phyloP scores from a whole-genome alignment of 2,113 vertebrate species.

The Engraulis encrasicolus region DNA sequence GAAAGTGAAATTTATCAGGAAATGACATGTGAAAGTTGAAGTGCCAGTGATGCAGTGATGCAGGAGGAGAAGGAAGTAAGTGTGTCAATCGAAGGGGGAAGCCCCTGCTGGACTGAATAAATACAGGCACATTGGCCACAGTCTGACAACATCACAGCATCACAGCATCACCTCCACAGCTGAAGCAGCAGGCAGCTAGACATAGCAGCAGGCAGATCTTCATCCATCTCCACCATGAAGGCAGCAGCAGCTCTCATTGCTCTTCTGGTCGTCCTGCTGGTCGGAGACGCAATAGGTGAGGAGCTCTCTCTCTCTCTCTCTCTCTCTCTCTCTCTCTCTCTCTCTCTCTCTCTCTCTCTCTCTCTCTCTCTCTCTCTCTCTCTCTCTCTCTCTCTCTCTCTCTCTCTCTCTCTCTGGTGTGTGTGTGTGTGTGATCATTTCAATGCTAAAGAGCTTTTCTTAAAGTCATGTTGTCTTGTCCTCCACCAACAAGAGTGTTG shows the following conservation, averaged over 20 bases:
- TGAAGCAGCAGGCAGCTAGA: background rate
- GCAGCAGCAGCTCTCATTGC: constrained; percentile 27
- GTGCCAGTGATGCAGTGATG: background rate
- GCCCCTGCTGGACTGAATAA: background rate
- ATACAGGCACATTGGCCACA: background rate
- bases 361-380: too few species aligned
- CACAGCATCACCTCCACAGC: background rate
- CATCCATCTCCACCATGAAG: constrained; percentile 38
- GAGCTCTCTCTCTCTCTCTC: too few species aligned
- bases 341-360: too few species aligned
- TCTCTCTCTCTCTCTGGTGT: too few species aligned
- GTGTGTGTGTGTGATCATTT: too few species aligned
- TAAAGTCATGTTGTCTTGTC: too few species aligned
- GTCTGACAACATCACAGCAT: background rate
- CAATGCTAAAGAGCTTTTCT: too few species aligned
- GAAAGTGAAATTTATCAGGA: background rate
- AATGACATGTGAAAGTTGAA: background rate
- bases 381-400: too few species aligned
- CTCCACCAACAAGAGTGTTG: background rate
- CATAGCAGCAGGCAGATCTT: background rate
- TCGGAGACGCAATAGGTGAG: constrained; percentile 32
- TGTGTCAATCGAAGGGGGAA: background rate
- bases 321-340: too few species aligned
- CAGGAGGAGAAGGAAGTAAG: background rate
- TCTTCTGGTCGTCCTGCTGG: constrained; percentile 16